Conservation (phyloP, 2,113 vertebrate genomes). For the Dunckerocampus dactyliophorus region DNA sequence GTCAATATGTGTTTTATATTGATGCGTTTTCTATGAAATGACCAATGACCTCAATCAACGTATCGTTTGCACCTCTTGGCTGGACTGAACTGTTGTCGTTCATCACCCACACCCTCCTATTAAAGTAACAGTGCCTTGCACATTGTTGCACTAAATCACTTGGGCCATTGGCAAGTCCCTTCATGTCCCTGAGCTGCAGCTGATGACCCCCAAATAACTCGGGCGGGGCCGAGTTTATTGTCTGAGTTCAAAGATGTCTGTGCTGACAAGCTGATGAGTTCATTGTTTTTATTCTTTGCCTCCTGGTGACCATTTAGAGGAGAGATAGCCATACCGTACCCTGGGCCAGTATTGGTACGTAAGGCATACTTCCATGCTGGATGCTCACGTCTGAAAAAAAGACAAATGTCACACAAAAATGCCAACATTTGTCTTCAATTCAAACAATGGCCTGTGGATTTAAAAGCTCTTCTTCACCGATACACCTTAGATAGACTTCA, state of each 20-base stretch:
- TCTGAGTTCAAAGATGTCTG: constrained; percentile 52
- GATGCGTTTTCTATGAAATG: too few species aligned
- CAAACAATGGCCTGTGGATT: too few species aligned
- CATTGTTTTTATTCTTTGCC: constrained; percentile 41
- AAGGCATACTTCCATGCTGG: too few species aligned
- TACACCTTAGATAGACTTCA: neutral
- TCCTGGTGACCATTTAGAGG: constrained; percentile 24
- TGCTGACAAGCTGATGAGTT: constrained; percentile 27
- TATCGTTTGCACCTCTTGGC: neutral
- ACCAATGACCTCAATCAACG: too few species aligned
- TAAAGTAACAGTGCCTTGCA: constrained; percentile 63
- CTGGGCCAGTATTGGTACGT: too few species aligned
- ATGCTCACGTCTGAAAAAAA: too few species aligned
- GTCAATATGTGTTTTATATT: too few species aligned
- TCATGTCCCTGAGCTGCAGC: constrained; percentile 30
- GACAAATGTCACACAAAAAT: too few species aligned
- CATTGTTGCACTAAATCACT: constrained; percentile 41
- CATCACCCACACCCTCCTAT: constrained; percentile 14
- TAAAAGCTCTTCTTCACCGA: neutral
- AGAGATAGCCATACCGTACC: neutral
- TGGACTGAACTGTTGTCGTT: constrained; percentile 24
- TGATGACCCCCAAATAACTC: constrained; percentile 39
- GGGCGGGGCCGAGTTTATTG: constrained; percentile 47
- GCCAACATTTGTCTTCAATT: too few species aligned
- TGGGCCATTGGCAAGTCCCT: constrained; percentile 43